Conservation (phyloP, 2,797 vertebrate species). For the Chlorospingus semifuscus region DNA sequence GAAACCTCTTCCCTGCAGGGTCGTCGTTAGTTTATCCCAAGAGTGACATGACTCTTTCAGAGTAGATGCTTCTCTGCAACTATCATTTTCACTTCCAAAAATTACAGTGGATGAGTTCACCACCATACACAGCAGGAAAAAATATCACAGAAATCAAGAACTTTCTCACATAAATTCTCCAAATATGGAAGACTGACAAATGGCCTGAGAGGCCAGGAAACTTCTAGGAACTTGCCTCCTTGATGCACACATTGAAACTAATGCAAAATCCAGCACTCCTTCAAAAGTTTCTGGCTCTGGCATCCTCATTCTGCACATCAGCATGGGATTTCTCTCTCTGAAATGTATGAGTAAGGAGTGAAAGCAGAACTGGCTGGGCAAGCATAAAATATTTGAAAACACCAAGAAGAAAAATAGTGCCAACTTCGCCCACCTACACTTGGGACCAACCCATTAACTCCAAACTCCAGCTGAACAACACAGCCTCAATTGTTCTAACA, state of each 20-base stretch:
- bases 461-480: conserved; percentile 22
- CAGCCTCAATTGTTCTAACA: conserved; percentile 5
- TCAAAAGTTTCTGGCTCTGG: background rate
- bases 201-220: background rate
- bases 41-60: background rate
- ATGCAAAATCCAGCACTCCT: conserved; percentile 16
- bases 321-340: conserved; percentile 17
- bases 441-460: conserved; percentile 44
- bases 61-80: background rate
- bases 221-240: background rate
- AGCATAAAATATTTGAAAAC: conserved; percentile 49
- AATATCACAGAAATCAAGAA: background rate
- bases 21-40: background rate
- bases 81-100: background rate
- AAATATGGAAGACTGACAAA: background rate
- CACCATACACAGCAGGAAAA: background rate
- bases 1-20: conserved; percentile 26
- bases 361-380: conserved; percentile 45
- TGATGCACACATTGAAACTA: background rate
- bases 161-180: conserved; percentile 4
- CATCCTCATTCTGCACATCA: conserved; percentile 9
- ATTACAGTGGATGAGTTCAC: background rate
- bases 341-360: conserved; percentile 28
- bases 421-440: conserved; percentile 30
- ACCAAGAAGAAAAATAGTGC: background rate